A percentile compares a stretch with the other conserved stretches of the same genome.
Evolutionary conservation across 64 coral and sea anemone genomes (phyloP).

Genomic region (Cladopsammia gracilis): DNA sequence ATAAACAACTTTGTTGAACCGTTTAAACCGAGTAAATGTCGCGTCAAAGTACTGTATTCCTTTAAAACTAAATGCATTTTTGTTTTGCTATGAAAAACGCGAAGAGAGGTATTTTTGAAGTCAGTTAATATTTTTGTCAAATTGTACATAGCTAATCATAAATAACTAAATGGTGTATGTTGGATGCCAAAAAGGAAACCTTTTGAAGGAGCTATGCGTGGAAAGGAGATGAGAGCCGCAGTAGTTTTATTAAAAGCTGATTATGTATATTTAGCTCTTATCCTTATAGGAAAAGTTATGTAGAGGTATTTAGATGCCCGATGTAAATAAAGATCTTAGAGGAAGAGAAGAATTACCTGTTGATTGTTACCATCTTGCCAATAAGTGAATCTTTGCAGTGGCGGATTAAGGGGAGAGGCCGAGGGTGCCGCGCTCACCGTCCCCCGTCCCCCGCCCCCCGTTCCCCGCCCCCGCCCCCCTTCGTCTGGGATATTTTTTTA

Average conservation of each 20-base stretch:
- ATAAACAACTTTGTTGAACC: not conserved
- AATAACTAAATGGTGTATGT: not conserved
- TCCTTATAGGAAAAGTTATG: not conserved
- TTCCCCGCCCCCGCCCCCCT: too few species aligned
- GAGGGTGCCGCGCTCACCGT: too few species aligned
- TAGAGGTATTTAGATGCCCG: constrained; percentile 27
- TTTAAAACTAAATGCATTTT: too few species aligned
- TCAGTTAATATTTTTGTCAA: constrained; percentile 27
- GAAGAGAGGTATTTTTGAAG: constrained; percentile 10
- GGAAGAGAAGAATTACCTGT: too few species aligned
- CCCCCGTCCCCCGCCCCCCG: too few species aligned
- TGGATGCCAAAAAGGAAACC: not conserved
- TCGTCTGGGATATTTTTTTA: too few species aligned
- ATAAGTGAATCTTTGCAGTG: too few species aligned
- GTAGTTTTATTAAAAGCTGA: constrained; percentile 11
- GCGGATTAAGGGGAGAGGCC: too few species aligned
- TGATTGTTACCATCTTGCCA: too few species aligned
- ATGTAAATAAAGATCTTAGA: constrained; percentile 35
- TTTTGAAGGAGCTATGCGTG: not conserved
- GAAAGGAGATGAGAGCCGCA: not conserved
- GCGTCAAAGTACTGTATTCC: too few species aligned
- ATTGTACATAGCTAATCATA: constrained; percentile 10
- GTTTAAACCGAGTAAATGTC: too few species aligned
- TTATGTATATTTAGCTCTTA: constrained; percentile 30
- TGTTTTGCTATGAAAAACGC: too few species aligned